These are phyloP conservation scores for Vipera latastei DNA, from an alignment of 2,797 vertebrate genomes.

Conservation along the genomic window DNA sequence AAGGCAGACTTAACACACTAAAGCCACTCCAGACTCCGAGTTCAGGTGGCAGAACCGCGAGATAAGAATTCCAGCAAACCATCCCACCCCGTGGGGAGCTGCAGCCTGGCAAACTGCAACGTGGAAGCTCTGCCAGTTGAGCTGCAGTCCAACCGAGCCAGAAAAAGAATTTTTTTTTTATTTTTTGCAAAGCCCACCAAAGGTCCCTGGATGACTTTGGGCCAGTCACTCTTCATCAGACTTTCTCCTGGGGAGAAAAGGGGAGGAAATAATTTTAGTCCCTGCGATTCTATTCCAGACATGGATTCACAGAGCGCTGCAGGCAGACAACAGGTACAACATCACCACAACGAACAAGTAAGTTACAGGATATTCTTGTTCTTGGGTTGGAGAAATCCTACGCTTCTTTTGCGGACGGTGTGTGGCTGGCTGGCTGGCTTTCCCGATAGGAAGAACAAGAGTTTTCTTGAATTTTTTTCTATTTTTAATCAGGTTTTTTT, in stretches of 20 bases:
- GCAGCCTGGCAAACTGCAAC: background rate
- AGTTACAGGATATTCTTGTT: background rate
- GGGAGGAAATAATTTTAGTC: background rate
- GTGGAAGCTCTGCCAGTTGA: background rate
- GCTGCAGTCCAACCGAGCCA: background rate
- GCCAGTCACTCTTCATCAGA: no score
- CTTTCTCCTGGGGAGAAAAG: no score
- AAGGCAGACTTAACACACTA: background rate
- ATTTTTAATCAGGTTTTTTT: background rate
- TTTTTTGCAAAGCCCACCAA: no score
- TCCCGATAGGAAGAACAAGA: background rate
- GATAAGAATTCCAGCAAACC: background rate
- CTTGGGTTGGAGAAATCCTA: background rate
- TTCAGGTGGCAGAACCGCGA: background rate
- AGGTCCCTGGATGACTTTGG: no score
- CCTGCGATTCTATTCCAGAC: constrained; percentile 42
- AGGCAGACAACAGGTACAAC: constrained; percentile 52
- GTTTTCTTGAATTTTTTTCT: accelerated
- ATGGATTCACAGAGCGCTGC: constrained; percentile 57
- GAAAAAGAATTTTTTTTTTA: no score
- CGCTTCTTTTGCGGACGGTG: background rate
- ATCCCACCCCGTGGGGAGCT: background rate
- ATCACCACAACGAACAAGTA: constrained; percentile 56
- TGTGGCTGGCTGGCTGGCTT: background rate
- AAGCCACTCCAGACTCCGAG: background rate